Percentiles rank a stretch among this genome's conserved stretches.
These are phyloP conservation scores for Drosophila putrida DNA, from an alignment of 2,888 invertebrate genomes.

Conservation along the genomic window DNA sequence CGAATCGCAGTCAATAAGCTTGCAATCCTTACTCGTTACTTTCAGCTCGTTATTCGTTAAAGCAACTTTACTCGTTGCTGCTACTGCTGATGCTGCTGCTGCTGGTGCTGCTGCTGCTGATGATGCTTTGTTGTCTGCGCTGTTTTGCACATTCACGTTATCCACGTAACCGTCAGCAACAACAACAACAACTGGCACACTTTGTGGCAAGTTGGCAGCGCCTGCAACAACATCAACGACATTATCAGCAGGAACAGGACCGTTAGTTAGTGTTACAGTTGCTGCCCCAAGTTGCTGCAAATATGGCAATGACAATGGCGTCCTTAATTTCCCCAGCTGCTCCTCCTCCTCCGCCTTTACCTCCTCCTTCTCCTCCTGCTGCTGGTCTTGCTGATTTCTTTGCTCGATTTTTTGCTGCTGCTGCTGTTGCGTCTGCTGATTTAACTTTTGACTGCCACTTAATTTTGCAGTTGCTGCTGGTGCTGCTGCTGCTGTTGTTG, in stretches of 20 bases:
- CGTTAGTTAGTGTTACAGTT: background rate
- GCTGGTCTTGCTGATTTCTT: background rate
- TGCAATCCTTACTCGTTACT: constrained; percentile 11
- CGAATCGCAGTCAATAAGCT: constrained; percentile 9
- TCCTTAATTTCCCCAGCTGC: constrained; percentile 46
- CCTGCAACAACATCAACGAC: constrained; percentile 57
- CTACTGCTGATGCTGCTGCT: constrained; percentile 16
- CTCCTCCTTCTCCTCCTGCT: background rate
- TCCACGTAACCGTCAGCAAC: constrained; percentile 69
- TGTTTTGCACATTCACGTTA: constrained; percentile 57
- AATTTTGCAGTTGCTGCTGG: constrained; percentile 40
- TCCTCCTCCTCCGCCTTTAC: background rate
- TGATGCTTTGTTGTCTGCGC: constrained; percentile 40
- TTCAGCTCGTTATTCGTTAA: constrained; percentile 1
- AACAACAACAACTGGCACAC: constrained; percentile 56
- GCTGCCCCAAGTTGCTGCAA: constrained; percentile 20
- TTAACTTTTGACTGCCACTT: constrained; percentile 5
- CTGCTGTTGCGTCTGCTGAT: constrained; percentile 19
- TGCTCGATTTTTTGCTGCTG: constrained; percentile 31
- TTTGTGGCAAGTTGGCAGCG: constrained; percentile 33
- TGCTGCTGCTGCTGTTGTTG: constrained; percentile 34
- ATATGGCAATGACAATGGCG: constrained; percentile 79
- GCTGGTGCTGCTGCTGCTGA: constrained; percentile 17
- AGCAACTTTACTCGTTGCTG: constrained; percentile 26
- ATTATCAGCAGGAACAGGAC: constrained; percentile 26